phyloP scores from a whole-genome alignment of 2,797 vertebrate genomes.

The Tachyglossus aculeatus region DNA sequence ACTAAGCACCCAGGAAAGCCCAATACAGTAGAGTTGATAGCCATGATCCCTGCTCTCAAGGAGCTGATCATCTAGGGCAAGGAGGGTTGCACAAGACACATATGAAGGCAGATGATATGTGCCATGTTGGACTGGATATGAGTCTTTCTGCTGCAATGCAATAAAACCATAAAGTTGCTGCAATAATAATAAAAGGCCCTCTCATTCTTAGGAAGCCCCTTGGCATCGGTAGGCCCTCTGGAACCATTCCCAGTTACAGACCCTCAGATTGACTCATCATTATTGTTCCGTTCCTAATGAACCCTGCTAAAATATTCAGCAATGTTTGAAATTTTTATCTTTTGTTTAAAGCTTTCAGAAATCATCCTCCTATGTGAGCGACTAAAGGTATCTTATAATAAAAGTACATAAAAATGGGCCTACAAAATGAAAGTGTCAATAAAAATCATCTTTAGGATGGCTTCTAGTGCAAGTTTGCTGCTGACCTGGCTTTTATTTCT shows the following conservation, averaged over 20 bases:
- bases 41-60: no score
- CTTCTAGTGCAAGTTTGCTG: constrained; percentile 55
- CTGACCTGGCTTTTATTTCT: constrained; percentile 63
- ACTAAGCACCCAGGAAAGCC: no score
- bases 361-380: constrained; percentile 38
- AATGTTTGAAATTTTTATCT: constrained; percentile 56
- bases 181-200: constrained; percentile 42
- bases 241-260: constrained; percentile 28
- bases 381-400: constrained; percentile 53
- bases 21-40: no score
- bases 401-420: constrained; percentile 57
- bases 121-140: background rate
- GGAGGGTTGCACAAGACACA: no score
- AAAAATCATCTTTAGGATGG: constrained; percentile 57
- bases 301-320: constrained; percentile 68
- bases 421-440: constrained; percentile 63
- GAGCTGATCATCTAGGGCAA: no score
- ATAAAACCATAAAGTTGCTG: background rate
- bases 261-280: constrained; percentile 33
- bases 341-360: constrained; percentile 54
- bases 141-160: background rate
- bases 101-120: background rate
- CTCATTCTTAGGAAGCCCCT: constrained; percentile 27
- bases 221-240: constrained; percentile 30
- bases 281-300: constrained; percentile 64